A percentile compares a stretch with the other conserved stretches of the same genome.
These are phyloP conservation scores for Tachina fera DNA, from an alignment of 2,888 invertebrate genomes.

Conservation along the genomic window DNA sequence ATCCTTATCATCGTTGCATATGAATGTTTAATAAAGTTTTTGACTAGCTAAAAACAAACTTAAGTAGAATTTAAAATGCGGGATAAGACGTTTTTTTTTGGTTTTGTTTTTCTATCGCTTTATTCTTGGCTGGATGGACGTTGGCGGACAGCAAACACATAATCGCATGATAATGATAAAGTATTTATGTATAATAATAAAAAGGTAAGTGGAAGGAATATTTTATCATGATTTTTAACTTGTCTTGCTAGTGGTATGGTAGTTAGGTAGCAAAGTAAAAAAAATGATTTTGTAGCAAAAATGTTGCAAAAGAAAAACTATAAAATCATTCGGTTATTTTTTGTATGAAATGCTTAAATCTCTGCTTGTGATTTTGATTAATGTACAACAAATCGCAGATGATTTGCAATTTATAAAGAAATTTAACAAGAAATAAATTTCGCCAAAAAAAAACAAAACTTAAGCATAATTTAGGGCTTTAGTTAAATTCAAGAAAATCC, in stretches of 20 bases:
- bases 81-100: neutral
- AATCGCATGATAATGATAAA: constrained; percentile 50
- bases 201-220: neutral
- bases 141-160: constrained; percentile 16
- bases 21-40: constrained; percentile 46
- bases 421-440: neutral
- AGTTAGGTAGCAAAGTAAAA: neutral
- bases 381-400: constrained; percentile 34
- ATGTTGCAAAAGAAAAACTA: neutral
- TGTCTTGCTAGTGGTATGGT: too few relatives aligned
- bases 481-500: neutral
- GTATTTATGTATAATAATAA: constrained; percentile 28
- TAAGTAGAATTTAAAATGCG: neutral
- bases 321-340: neutral
- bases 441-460: neutral
- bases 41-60: neutral
- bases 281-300: constrained; percentile 10
- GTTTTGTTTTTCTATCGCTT: neutral
- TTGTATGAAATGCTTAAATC: neutral
- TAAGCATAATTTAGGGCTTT: neutral
- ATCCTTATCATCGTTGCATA: too few relatives aligned
- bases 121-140: constrained; percentile 9
- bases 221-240: neutral
- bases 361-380: constrained; percentile 27
- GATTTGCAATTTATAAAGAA: neutral